Conservation (phyloP, 2,113 vertebrate species). For the Megaleporinus macrocephalus region DNA sequence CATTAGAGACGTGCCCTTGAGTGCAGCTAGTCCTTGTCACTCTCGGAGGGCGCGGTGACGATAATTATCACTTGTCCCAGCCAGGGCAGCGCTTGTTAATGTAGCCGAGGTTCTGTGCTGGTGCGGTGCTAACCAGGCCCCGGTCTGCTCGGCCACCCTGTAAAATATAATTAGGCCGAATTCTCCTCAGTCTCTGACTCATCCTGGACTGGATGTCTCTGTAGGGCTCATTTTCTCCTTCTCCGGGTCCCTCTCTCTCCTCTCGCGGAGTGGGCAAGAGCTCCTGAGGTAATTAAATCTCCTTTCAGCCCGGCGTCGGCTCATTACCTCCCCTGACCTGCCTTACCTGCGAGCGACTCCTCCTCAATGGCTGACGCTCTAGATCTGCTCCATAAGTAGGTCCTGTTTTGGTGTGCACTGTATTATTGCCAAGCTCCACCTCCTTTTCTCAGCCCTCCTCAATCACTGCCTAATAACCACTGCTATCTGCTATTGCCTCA, state of each 20-base stretch:
- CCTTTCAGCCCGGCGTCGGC: background rate
- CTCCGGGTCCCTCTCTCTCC: background rate
- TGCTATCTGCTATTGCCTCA: too few relatives aligned
- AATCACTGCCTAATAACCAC: too few relatives aligned
- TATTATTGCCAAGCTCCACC: too few relatives aligned
- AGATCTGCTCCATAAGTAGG: background rate
- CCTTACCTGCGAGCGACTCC: background rate
- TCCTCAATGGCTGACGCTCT: background rate
- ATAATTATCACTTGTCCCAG: constrained; percentile 60
- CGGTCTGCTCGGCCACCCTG: constrained; percentile 53
- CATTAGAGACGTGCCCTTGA: constrained; percentile 54
- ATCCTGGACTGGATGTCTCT: constrained; percentile 19
- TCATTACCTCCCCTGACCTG: constrained; percentile 9
- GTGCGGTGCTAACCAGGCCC: constrained; percentile 45
- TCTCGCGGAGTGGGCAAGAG: background rate
- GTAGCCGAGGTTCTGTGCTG: constrained; percentile 48
- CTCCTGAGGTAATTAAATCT: constrained; percentile 18
- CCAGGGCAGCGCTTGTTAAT: constrained; percentile 55
- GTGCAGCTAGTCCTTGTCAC: constrained; percentile 52
- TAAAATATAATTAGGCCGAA: constrained; percentile 57
- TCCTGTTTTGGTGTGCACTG: too few relatives aligned
- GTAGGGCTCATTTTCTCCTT: constrained; percentile 39
- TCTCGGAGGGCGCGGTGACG: constrained; percentile 44
- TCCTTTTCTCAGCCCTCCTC: too few relatives aligned
- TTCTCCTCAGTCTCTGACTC: constrained; percentile 34